Conservation (phyloP, 2,888 invertebrate genomes). For the Cinara cedri region DNA sequence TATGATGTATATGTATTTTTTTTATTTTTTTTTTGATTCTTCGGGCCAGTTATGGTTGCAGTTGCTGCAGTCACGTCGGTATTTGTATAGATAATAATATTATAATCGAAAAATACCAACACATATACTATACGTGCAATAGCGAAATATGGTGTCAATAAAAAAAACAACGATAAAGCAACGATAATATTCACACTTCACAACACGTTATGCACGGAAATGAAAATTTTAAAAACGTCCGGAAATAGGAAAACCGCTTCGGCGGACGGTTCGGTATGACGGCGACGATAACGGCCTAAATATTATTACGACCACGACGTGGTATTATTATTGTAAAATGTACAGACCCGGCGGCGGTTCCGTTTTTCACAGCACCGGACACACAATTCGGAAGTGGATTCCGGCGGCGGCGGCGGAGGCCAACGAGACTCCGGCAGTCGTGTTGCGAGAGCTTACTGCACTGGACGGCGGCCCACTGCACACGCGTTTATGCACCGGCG, state of each 20-base stretch:
- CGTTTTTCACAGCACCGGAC: conserved; percentile 51
- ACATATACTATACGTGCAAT: too few species aligned
- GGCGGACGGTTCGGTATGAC: neutral
- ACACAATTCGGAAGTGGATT: conserved; percentile 36
- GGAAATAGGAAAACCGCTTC: neutral
- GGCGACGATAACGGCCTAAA: neutral
- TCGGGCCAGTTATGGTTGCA: too few species aligned
- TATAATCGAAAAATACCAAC: neutral
- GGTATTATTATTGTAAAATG: neutral
- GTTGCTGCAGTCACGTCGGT: neutral
- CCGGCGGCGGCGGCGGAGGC: conserved; percentile 25
- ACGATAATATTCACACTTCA: neutral
- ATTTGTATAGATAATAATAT: neutral
- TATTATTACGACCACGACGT: neutral
- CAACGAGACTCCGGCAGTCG: neutral
- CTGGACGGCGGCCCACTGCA: neutral
- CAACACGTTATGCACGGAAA: neutral
- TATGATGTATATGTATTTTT: too few species aligned
- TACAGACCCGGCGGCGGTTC: conserved; percentile 8
- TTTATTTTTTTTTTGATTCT: neutral
- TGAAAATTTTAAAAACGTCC: neutral
- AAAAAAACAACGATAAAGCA: neutral
- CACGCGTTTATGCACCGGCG: neutral
- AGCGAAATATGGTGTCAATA: neutral
- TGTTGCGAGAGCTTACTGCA: too few species aligned